Evolutionary conservation across 2,113 vertebrate genomes (phyloP), one percentile per base, ranked within the genome.

Genomic region (Neopipo cinnamomea): DNA sequence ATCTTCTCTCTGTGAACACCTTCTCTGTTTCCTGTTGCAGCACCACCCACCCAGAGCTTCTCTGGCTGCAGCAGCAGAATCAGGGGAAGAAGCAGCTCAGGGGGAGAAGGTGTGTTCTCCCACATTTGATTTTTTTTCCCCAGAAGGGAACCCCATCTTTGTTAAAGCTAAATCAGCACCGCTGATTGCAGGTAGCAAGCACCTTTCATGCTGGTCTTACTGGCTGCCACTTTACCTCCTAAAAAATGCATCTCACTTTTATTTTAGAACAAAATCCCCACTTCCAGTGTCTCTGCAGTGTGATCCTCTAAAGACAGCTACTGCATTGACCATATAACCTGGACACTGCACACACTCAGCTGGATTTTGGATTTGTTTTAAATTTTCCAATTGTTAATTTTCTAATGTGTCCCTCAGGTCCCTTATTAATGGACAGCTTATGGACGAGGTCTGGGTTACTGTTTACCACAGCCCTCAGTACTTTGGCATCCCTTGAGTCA

Each of bases 301-400:
- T 18, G 22, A 74, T n/a, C 24, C 70, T 41, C 75, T 52, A 47
- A 71, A 78, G 72, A 53, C 44, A 87, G 83, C 85, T 94, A 46
- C 90, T 47, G 47, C 73, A 20, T 5, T 75, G 90, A 84, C 83
- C 37, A 7, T 52, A 15, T 52, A 91, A 77, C 72, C 91, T 49
- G 86, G 83, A 81, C 41, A 37, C 21, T n/a, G 56, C 85, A 65
- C 0, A 0, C 28, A 8, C 27, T 76, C 72, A 72, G 74, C 66
- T 68, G 73, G 66, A 52, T 55, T 82, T 83, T 88, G 89, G 81
- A 62, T 91, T 74, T 35, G 56, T 14, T 94, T 94, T 68, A 56
- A 41, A 20, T 91, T 92, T 96, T 91, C 92, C 93, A 81, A 92
- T 93, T 94, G 86, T 95, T 97, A 95, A 96, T 93, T 95, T 94